Conservation (phyloP, 2,888 invertebrate species). For the Lepidocyrtoides sp. region DNA sequence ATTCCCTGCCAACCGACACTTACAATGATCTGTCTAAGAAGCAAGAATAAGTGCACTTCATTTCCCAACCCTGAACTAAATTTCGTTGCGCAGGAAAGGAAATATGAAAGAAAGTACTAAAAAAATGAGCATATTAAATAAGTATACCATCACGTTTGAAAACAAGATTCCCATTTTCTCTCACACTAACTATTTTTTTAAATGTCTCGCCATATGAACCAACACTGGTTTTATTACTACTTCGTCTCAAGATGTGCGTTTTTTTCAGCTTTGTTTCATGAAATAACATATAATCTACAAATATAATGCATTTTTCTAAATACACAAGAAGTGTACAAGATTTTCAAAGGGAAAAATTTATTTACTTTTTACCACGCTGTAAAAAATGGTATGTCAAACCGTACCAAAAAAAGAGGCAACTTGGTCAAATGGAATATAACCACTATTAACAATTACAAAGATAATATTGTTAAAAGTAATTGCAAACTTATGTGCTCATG, state of each 20-base stretch:
- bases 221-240: constrained; percentile 9
- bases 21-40: constrained; percentile 48
- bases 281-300: no score
- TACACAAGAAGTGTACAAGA: neutral
- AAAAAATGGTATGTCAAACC: neutral
- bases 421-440: constrained; percentile 30
- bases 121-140: neutral
- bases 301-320: no score
- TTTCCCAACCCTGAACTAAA: neutral
- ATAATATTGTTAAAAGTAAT: neutral
- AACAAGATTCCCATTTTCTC: neutral
- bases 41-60: neutral
- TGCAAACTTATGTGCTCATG: no score
- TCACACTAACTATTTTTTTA: no score
- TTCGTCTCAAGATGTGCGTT: neutral
- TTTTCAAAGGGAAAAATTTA: neutral
- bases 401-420: constrained; percentile 26
- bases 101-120: neutral
- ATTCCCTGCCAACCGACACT: neutral
- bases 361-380: neutral
- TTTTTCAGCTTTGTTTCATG: neutral
- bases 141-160: neutral
- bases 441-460: no score
- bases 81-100: constrained; percentile 1
- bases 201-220: neutral